These are phyloP conservation scores for Poeciliopsis turrubarensis DNA, from an alignment of 2,113 vertebrate genomes.

Conservation along the genomic window DNA sequence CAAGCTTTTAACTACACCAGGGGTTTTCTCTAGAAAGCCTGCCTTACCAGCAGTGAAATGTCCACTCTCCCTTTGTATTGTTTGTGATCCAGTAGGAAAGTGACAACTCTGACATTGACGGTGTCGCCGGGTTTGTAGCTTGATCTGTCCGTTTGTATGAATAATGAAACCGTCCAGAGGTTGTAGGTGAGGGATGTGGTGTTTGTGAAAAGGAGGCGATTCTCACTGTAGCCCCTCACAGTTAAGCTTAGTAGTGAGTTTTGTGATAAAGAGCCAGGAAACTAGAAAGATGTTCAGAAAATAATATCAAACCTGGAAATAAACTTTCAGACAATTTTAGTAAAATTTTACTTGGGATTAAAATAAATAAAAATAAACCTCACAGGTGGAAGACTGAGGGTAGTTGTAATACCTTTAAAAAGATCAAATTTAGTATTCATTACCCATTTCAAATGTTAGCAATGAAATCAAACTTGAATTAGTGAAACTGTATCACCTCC, in stretches of 20 bases:
- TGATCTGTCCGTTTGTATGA: slow-evolving; percentile 85
- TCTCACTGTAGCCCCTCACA: slow-evolving; percentile 74
- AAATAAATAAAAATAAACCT: slow-evolving; percentile 70
- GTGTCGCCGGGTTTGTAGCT: slow-evolving; percentile 82
- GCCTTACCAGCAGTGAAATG: slow-evolving; percentile 81
- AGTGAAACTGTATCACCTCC: slow-evolving; percentile 54
- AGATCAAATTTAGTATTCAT: slow-evolving; percentile 3
- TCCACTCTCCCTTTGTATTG: slow-evolving; percentile 79
- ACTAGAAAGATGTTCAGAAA: slow-evolving; percentile 27
- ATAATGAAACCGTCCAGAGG: slow-evolving; percentile 77
- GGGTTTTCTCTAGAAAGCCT: slow-evolving; percentile 7
- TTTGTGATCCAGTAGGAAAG: slow-evolving; percentile 79
- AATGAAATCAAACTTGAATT: not conserved
- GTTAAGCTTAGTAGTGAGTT: slow-evolving; percentile 47
- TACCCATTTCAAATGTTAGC: not conserved
- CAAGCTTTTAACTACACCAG: slow-evolving; percentile 5
- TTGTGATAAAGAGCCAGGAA: slow-evolving; percentile 21
- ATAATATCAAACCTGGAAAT: not conserved
- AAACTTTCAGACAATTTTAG: not conserved
- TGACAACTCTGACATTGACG: slow-evolving; percentile 80
- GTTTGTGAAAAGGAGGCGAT: slow-evolving; percentile 79
- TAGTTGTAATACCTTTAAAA: slow-evolving; percentile 79
- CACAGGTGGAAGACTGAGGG: slow-evolving; percentile 85
- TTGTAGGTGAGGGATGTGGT: slow-evolving; percentile 71
- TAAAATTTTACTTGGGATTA: not conserved